Percentiles rank a stretch among this genome's conserved stretches.
Evolutionary conservation across 2,888 invertebrate genomes (phyloP).

Genomic region (Drosophila gaucha): DNA sequence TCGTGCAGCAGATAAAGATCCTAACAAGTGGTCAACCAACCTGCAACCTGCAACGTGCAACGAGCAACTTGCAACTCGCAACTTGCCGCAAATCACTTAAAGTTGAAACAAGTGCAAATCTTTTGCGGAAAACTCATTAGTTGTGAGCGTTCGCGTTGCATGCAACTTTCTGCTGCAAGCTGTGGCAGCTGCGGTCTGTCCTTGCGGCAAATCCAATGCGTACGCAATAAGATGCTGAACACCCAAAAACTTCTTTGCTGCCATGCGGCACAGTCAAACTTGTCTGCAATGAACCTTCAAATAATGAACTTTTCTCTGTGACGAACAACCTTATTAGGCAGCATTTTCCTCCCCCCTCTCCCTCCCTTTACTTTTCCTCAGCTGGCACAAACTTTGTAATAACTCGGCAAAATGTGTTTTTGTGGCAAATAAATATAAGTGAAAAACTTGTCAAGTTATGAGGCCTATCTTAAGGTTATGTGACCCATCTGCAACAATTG

Average conservation of each 20-base stretch:
- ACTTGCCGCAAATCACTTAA: slow-evolving; percentile 33
- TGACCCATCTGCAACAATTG: not conserved
- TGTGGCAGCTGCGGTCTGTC: not conserved
- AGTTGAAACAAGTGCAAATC: slow-evolving; percentile 54
- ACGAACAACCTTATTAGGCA: slow-evolving; percentile 50
- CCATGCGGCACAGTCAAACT: slow-evolving; percentile 40
- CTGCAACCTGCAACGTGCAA: not conserved
- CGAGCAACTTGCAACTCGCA: slow-evolving; percentile 7
- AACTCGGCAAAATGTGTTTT: slow-evolving; percentile 30
- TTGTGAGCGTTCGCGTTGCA: slow-evolving; percentile 29
- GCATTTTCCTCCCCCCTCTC: slow-evolving; percentile 2
- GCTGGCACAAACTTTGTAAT: slow-evolving; percentile 50
- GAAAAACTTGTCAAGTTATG: slow-evolving; percentile 19
- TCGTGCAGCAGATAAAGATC: slow-evolving; percentile 6
- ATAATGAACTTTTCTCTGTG: slow-evolving; percentile 53
- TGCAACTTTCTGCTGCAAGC: slow-evolving; percentile 36
- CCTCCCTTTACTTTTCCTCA: not conserved
- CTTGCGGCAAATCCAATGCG: slow-evolving; percentile 36
- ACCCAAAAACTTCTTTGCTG: slow-evolving; percentile 33
- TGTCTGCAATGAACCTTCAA: slow-evolving; percentile 34
- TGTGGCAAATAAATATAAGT: slow-evolving; percentile 25
- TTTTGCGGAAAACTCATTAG: slow-evolving; percentile 73
- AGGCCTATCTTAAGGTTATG: slow-evolving; percentile 21
- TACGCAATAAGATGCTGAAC: slow-evolving; percentile 26
- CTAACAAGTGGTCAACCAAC: slow-evolving; percentile 25